phyloP scores from a whole-genome alignment of 2,888 invertebrate species.

The Encarsia formosa region DNA sequence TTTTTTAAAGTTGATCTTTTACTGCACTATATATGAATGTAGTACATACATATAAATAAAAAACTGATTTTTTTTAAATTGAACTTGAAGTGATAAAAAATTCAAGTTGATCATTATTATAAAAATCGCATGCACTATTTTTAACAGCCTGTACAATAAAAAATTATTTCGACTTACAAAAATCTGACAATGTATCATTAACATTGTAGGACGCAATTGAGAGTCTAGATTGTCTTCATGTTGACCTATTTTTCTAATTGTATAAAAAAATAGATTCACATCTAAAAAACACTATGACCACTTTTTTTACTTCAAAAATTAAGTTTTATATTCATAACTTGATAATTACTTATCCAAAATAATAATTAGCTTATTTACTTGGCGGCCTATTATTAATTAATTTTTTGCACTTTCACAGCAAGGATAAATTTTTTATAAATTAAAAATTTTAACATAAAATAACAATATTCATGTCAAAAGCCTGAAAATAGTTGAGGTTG shows the following conservation, averaged over 20 bases:
- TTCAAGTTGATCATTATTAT: slow-evolving; percentile 2
- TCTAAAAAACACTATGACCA: slow-evolving; percentile 16
- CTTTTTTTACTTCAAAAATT: slow-evolving; percentile 12
- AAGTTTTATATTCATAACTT: slow-evolving; percentile 10
- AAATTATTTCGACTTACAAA: too few relatives aligned
- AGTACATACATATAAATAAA: too few relatives aligned
- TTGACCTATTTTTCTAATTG: slow-evolving; percentile 27
- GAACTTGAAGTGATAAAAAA: too few relatives aligned
- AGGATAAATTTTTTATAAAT: slow-evolving; percentile 12
- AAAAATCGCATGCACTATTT: neutral
- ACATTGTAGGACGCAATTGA: slow-evolving; percentile 40
- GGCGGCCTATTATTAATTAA: slow-evolving; percentile 4
- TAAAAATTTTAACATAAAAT: too few relatives aligned
- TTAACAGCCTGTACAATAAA: neutral
- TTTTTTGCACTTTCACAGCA: slow-evolving; percentile 19
- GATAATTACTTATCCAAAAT: slow-evolving; percentile 15
- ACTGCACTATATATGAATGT: too few relatives aligned
- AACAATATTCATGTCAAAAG: too few relatives aligned
- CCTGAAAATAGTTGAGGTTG: slow-evolving; percentile 14
- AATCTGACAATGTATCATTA: slow-evolving; percentile 2
- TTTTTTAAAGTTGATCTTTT: too few relatives aligned
- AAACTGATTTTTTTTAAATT: too few relatives aligned
- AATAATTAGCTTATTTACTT: too few relatives aligned
- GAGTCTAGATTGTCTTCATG: slow-evolving; percentile 42
- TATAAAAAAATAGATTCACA: slow-evolving; percentile 31